Conservation (phyloP, 37 sponge, comb jelly and placozoan genomes). For the Corticium candelabrum region DNA sequence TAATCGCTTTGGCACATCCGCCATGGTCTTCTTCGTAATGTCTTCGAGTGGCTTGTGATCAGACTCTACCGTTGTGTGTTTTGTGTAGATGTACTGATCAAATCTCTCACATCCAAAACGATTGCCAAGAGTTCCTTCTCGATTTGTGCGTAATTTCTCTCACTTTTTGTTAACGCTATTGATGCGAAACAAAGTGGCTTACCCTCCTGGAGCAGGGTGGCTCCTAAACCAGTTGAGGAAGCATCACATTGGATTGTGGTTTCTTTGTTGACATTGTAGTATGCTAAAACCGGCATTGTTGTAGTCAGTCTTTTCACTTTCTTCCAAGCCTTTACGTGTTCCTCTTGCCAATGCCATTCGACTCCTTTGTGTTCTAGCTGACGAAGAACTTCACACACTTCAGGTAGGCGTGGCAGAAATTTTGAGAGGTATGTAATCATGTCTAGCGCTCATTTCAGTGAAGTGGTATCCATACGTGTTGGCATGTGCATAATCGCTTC, state of each 20-base stretch:
- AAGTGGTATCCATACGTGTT: conserved; percentile 20
- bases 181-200: conserved; percentile 1
- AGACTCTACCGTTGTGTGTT: neutral
- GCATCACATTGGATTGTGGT: neutral
- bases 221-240: neutral
- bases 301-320: neutral
- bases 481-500: conserved; percentile 44
- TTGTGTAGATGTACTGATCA: conserved; percentile 9
- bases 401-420: neutral
- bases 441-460: conserved; percentile 28
- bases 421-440: neutral
- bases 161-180: neutral
- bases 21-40: neutral
- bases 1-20: neutral
- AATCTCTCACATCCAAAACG: conserved; percentile 2
- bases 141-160: neutral
- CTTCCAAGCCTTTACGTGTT: neutral
- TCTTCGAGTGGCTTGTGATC: conserved; percentile 21
- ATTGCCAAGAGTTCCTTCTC: conserved; percentile 10
- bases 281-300: neutral
- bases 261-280: neutral
- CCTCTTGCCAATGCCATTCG: neutral
- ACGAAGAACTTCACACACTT: neutral
- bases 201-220: conserved; percentile 6
- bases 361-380: neutral